Evolutionary conservation across 2,113 vertebrate genomes (phyloP), one percentile per base, ranked within the genome.

Genomic region (Laticauda laticaudata): DNA sequence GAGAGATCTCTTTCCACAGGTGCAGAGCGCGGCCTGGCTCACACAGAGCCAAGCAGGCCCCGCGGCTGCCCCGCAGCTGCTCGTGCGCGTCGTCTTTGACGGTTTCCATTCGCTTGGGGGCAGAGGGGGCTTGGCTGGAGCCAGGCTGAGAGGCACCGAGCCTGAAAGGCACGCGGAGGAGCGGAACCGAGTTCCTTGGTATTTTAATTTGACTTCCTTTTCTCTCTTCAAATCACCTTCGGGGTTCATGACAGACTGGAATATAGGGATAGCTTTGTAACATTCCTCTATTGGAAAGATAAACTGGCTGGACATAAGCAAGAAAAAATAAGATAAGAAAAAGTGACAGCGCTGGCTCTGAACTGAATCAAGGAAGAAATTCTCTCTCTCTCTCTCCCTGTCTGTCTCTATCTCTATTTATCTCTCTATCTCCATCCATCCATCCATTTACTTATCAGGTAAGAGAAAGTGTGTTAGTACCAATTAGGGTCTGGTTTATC

Each of bases 61-160:
- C 51, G 48, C 48, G 29, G 45, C 85, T 75, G 43, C 56, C 61
- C 59, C n/a, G 15, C 64, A 93, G 90, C 87, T 91, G 90, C 90
- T 53, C 15, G 4, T 18, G n/a, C 2, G 29, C 20, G 1, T 24
- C 20, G 1, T 24, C 59, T 39, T 34, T 34, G 8, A 29, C 20
- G 3, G 7, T 87, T 86, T n/a, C 4, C 2, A 39, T 89, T 69
- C 21, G 6, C 34, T 12, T 15, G 43, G 26, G 7, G 53, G n/a
- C 0, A 18, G 11, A 21, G 24, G 0, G 1, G 29, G 21, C 12
- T 4, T 8, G 15, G 43, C 86, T 55, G 39, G 59, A 54, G 10
- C 61, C 54, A 85, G 21, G 51, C 39, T 86, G 26, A 26, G 8
- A 54, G 18, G 10, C 29, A 10, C 21, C 1, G 2, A 29, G 43